Evolutionary conservation across 1,140 invertebrate species (phyloP), one percentile per base, ranked within the genome.

Genomic region (Gonioctena quinquepunctata): DNA sequence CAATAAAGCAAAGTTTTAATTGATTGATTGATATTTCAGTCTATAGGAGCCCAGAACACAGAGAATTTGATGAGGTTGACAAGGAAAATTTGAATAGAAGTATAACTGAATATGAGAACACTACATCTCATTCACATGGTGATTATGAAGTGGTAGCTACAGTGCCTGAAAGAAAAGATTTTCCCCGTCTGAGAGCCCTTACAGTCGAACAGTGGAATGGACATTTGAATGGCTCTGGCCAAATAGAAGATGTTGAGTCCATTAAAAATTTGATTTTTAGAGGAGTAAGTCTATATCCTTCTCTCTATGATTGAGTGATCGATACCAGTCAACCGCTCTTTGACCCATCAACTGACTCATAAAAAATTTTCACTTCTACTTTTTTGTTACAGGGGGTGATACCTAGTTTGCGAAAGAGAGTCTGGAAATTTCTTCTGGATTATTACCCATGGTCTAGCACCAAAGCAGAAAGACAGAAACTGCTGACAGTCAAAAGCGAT

Each of bases 391-490:
- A 88, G 86, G 87, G 87, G 52, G 81, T 90, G 16, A 84, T 85
- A 42, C 89, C 90, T 72, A 86, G 88, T 18, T 86, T 99, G 67
- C 85, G 97, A 19, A 86, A 88, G 27, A 92, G 95, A 80, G 93
- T 97, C 0, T 99, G 97, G 97, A 99, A 98, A 81, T 99, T 93
- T 84, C 86, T 99, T 6, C 86, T 99, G 3, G 92, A 93, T 73
- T 97, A 95, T 80, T 94, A 93, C 82, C 89, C 91, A 0, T 98
- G 95, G 95, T 85, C 92, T 70, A 91, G 91, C 57, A 95, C 92
- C 0, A 85, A 89, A 66, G 81, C 87, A 57, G 90, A 96, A 80
- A 87, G 95, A 76, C 85, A 86, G 76, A 86, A 90, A 72, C 77
- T 92, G 19, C 86, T 89, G 26, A 91, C 91, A 80, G 85, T 87